phyloP scores from a whole-genome alignment of 2,888 invertebrate genomes.

The Seira musarum region DNA sequence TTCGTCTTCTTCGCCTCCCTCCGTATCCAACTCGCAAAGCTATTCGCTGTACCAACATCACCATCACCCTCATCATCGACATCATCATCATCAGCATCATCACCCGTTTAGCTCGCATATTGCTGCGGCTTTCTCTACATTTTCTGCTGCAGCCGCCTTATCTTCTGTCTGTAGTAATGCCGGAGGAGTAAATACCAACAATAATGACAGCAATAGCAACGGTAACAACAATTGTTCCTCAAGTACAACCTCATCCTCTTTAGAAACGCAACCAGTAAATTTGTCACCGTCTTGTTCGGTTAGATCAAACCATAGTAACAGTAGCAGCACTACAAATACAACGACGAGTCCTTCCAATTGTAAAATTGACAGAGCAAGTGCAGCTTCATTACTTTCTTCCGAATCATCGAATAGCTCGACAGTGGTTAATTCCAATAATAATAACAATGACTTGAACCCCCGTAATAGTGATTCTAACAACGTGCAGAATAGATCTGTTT shows the following conservation, averaged over 20 bases:
- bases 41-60: slow-evolving; percentile 25
- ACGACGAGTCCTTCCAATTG: not conserved
- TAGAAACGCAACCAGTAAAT: slow-evolving; percentile 52
- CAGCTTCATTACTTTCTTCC: slow-evolving; percentile 19
- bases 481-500: not conserved
- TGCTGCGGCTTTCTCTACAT: slow-evolving; percentile 60
- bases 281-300: slow-evolving; percentile 48
- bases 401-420: slow-evolving; percentile 15
- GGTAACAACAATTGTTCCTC: slow-evolving; percentile 26
- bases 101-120: slow-evolving; percentile 34
- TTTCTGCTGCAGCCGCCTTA: slow-evolving; percentile 55
- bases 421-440: slow-evolving; percentile 9
- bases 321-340: slow-evolving; percentile 16
- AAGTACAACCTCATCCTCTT: slow-evolving; percentile 9
- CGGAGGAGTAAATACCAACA: slow-evolving; percentile 14
- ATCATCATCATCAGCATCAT: slow-evolving; percentile 22
- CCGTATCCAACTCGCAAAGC: slow-evolving; percentile 29
- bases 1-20: slow-evolving; percentile 41
- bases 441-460: not conserved
- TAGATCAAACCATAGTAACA: slow-evolving; percentile 29
- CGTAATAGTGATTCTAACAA: not conserved
- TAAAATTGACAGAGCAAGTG: slow-evolving; percentile 34
- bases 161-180: slow-evolving; percentile 33
- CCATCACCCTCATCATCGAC: slow-evolving; percentile 18
- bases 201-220: slow-evolving; percentile 9